Evolutionary conservation across 2,113 vertebrate species (phyloP).

Genomic region (Paracanthobrama guichenoti): DNA sequence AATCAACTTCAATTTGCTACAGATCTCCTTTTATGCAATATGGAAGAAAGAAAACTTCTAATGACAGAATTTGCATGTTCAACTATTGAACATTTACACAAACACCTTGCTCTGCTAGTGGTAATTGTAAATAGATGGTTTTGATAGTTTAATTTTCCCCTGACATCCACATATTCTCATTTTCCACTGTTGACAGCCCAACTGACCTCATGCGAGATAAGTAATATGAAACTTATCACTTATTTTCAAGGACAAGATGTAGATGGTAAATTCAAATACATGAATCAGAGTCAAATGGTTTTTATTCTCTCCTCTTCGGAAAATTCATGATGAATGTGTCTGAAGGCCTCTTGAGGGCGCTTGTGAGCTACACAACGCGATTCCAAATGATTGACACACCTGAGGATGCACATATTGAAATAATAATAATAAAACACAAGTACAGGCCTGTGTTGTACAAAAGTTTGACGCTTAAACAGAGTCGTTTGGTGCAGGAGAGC

Average conservation of each 20-base stretch:
- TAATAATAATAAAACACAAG: constrained; percentile 14
- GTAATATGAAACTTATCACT: constrained; percentile 5
- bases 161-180: constrained; percentile 40
- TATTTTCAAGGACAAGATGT: not conserved
- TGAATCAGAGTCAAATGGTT: not conserved
- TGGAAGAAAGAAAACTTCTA: not conserved
- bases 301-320: constrained; percentile 23
- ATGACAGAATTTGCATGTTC: not conserved
- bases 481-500: constrained; percentile 20
- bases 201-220: not conserved
- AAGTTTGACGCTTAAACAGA: constrained; percentile 24
- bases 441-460: constrained; percentile 19
- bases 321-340: not conserved
- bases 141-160: constrained; percentile 36
- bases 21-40: not conserved
- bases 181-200: constrained; percentile 43
- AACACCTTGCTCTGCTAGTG: not conserved
- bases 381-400: constrained; percentile 23
- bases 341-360: constrained; percentile 42
- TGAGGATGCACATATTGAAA: constrained; percentile 28
- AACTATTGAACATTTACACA: not conserved
- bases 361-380: constrained; percentile 13
- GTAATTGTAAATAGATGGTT: constrained; percentile 46
- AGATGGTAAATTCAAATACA: not conserved
- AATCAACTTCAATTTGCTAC: too few species aligned